Conservation (phyloP, 2,797 vertebrate genomes). For the Garrulus glandarius region DNA sequence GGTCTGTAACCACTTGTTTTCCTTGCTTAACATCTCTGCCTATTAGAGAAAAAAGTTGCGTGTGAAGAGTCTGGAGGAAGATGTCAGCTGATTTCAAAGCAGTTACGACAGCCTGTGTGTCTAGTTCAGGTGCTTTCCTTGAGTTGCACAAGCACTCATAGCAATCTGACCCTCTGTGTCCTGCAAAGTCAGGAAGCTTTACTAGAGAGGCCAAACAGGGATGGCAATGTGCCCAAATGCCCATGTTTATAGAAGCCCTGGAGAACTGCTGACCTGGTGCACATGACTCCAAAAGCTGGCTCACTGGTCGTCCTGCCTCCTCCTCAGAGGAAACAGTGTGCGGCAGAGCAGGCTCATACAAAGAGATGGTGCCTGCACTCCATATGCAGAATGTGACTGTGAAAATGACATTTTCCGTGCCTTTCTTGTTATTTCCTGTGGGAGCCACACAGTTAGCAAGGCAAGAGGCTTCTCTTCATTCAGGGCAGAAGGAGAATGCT, state of each 20-base stretch:
- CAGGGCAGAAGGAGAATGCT: not conserved
- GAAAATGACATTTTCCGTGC: not conserved
- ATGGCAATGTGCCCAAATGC: not conserved
- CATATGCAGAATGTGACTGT: not conserved
- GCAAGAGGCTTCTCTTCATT: not conserved
- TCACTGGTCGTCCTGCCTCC: not conserved
- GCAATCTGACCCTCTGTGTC: not conserved
- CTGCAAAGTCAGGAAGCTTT: not conserved
- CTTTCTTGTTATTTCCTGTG: not conserved
- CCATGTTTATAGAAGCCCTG: not conserved
- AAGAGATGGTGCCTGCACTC: not conserved
- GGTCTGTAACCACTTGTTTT: not conserved
- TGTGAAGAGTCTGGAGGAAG: not conserved
- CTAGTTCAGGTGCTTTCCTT: not conserved
- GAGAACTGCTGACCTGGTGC: not conserved
- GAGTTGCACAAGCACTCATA: not conserved
- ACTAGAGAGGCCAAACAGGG: not conserved
- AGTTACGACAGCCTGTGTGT: not conserved
- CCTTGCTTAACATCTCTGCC: not conserved
- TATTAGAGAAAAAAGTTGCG: not conserved
- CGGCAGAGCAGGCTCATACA: not conserved
- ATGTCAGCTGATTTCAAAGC: not conserved
- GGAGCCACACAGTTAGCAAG: not conserved
- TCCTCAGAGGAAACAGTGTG: fast-evolving
- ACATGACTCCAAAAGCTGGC: not conserved